These are phyloP conservation scores for Caenorhabditis briggsae DNA, from an alignment of 1,140 invertebrate genomes.

Conservation along the genomic window DNA sequence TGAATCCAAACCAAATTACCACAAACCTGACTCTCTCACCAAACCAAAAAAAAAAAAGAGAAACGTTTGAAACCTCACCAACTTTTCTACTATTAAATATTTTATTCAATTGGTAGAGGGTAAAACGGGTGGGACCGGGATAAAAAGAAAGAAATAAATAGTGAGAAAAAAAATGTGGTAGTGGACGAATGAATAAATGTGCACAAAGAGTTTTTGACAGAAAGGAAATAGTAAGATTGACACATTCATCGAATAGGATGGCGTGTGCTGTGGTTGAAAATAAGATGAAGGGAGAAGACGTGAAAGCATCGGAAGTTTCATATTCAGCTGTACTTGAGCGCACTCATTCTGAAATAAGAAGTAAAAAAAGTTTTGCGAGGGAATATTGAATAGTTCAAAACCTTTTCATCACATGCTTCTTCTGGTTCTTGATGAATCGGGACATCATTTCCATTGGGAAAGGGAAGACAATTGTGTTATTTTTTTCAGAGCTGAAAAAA, in stretches of 20 bases:
- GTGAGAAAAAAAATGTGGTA: constrained; percentile 22
- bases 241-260: constrained; percentile 49
- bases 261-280: not conserved
- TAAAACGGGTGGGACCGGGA: not conserved
- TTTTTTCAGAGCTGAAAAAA: constrained; percentile 76
- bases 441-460: constrained; percentile 75
- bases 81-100: constrained; percentile 34
- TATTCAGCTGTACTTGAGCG: constrained; percentile 53
- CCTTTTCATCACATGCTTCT: constrained; percentile 31
- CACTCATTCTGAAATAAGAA: constrained; percentile 33
- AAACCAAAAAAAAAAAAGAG: not conserved
- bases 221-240: constrained; percentile 51
- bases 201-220: constrained; percentile 55
- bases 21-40: no score
- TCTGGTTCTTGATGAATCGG: constrained; percentile 21
- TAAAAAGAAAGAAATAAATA: constrained; percentile 27
- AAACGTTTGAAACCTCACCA: not conserved
- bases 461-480: constrained; percentile 79
- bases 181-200: constrained; percentile 45
- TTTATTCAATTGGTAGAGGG: constrained; percentile 39
- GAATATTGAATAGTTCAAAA: constrained; percentile 28
- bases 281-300: not conserved
- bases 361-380: not conserved
- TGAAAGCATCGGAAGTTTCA: constrained; percentile 24
- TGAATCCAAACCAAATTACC: no score